Conservation (phyloP, 2,888 invertebrate species). For the Dryomyza anilis region DNA sequence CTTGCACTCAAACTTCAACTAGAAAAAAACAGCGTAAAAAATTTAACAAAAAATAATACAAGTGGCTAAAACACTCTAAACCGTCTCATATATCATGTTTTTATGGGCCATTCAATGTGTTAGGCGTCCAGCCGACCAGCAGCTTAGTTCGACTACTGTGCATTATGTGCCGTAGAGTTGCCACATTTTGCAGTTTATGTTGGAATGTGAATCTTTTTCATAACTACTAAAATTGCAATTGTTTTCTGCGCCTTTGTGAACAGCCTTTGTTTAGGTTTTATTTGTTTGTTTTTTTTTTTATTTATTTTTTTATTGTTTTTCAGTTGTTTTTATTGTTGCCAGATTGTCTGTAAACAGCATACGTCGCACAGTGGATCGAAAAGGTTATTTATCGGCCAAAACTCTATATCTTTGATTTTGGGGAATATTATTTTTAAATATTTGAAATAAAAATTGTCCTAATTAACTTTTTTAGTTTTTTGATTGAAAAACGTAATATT, state of each 20-base stretch:
- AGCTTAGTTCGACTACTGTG: slow-evolving; percentile 9
- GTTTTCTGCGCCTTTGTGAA: slow-evolving; percentile 5
- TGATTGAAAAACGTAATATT: no score
- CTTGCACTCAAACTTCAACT: neutral
- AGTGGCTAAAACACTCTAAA: slow-evolving; percentile 18
- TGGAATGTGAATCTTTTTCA: slow-evolving; percentile 10
- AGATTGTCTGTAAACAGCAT: slow-evolving; percentile 19
- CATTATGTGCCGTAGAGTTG: slow-evolving; percentile 7
- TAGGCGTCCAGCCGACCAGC: neutral
- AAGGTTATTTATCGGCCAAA: no score
- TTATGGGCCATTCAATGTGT: slow-evolving; percentile 22
- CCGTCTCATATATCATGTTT: slow-evolving; percentile 25
- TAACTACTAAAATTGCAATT: slow-evolving; percentile 4
- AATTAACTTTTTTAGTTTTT: no score
- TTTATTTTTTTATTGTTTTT: slow-evolving; percentile 18
- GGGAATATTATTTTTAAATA: no score
- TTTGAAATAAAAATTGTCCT: no score
- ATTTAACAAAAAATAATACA: slow-evolving; percentile 8
- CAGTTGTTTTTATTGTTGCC: slow-evolving; percentile 12
- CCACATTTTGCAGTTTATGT: slow-evolving; percentile 1
- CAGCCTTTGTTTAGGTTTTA: slow-evolving; percentile 2
- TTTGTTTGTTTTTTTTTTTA: slow-evolving; percentile 15
- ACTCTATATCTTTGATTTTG: no score
- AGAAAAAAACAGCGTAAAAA: neutral
- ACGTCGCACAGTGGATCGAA: no score